Evolutionary conservation across 2,888 invertebrate genomes (phyloP), one percentile per base, ranked within the genome.

Genomic region (Agrenia bidenticulata): DNA sequence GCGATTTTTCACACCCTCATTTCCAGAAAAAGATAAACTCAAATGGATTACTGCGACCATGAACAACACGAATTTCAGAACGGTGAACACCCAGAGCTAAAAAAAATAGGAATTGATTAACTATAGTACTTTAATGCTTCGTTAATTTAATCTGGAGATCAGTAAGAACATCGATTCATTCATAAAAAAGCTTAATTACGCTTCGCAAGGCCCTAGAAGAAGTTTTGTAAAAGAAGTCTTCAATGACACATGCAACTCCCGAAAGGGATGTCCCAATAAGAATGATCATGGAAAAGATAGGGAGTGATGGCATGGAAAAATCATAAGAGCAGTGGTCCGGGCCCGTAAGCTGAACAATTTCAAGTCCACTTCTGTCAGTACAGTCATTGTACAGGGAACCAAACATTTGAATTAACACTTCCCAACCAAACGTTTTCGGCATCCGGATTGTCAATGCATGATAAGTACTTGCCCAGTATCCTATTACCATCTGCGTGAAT

Each of bases 341-440:
- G 15, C 5, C 45, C 4, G 15, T 19, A 45, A 45, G 19, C 15
- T 5, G 45, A 17, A 5, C n/a, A 15, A 17, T n/a, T 4, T 15
- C 19, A 45, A 32, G 32, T 32, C 4, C 5, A 32, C 32, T 32
- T 32, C 11, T 4, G 26, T 19, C 4, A 21, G 50, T 41, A 23
- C 60, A 61, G 17, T 67, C 61, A 26, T 67, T 50, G 45, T 60
- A 67, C 21, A 24, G 41, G 0, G 60, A 60, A 1, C 67, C 67
- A 21, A 63, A 17, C 13, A 63, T 13, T 32, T 39, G 55, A 4
- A 63, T 56, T 9, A 67, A 17, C 2, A 55, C 19, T 23, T 63
- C 63, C 67, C 67, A 67, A 2, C 50, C 55, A 61, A 67, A 67
- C 5, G 67, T 63, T 24, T 50, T 41, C 0, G 63, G 41, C 41